A percentile compares a stretch with the other conserved stretches of the same genome.
phyloP scores from a whole-genome alignment of 1,140 invertebrate genomes.

The Protaetia brevitarsis region DNA sequence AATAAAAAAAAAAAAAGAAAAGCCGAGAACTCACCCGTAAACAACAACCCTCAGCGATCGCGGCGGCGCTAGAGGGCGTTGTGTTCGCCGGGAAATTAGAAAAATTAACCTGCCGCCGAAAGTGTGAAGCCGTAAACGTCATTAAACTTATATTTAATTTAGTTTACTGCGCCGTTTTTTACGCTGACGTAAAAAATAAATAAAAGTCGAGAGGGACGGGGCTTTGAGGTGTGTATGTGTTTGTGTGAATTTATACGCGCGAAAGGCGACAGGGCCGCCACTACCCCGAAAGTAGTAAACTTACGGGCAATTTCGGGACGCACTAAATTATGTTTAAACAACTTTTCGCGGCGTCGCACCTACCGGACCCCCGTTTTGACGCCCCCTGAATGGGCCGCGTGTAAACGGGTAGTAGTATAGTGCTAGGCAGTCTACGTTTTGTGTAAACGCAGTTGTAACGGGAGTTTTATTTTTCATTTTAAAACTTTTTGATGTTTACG shows the following conservation, averaged over 20 bases:
- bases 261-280: neutral
- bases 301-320: conserved; percentile 8
- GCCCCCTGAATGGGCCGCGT: no score
- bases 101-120: conserved; percentile 9
- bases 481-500: no score
- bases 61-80: neutral
- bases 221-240: neutral
- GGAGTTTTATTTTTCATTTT: no score
- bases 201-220: neutral
- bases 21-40: no score
- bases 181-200: conserved; percentile 6
- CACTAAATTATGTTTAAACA: conserved; percentile 16
- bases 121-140: conserved; percentile 8
- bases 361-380: no score
- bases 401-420: no score
- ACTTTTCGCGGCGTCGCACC: neutral
- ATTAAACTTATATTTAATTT: conserved; percentile 18
- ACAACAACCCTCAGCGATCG: neutral
- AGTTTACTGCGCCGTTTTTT: conserved; percentile 13
- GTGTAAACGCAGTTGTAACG: no score
- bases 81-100: neutral
- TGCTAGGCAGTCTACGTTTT: no score
- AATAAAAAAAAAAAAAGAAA: conserved; percentile 9
- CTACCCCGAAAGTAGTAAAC: conserved; percentile 14
- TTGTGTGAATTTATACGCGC: neutral